Conservation (phyloP, 2,113 vertebrate species). For the Pristiophorus japonicus region DNA sequence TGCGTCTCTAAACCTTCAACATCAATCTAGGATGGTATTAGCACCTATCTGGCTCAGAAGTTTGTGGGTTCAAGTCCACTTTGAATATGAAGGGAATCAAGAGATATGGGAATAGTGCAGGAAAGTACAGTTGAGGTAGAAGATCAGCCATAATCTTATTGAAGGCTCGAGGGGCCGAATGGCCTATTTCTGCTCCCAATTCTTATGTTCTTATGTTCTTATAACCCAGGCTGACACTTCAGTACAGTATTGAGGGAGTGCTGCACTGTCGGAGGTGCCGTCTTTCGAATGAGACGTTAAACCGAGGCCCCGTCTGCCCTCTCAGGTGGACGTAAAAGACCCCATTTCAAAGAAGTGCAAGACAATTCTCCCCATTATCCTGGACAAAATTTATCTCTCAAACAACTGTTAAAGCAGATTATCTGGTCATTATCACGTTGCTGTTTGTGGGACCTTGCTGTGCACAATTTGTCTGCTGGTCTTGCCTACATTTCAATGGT, state of each 20-base stretch:
- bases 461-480: neutral
- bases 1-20: neutral
- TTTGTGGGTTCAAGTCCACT: neutral
- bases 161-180: too few relatives aligned
- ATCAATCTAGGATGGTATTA: neutral
- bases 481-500: neutral
- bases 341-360: neutral
- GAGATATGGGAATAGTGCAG: too few relatives aligned
- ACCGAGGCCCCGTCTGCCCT: too few relatives aligned
- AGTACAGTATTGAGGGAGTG: neutral
- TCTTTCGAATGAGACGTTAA: too few relatives aligned
- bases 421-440: neutral
- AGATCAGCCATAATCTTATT: too few relatives aligned
- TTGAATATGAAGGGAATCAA: too few relatives aligned
- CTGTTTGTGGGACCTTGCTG: neutral
- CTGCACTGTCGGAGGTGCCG: neutral
- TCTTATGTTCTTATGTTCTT: too few relatives aligned
- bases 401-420: too few relatives aligned
- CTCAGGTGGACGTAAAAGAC: too few relatives aligned
- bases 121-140: too few relatives aligned
- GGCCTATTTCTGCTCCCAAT: too few relatives aligned
- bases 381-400: too few relatives aligned
- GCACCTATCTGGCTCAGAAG: neutral
- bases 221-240: neutral
- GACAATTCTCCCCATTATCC: neutral